Base-by-base conservation (phyloP, 2,888 invertebrate species). In the Eupithecia subumbrata region DNA sequence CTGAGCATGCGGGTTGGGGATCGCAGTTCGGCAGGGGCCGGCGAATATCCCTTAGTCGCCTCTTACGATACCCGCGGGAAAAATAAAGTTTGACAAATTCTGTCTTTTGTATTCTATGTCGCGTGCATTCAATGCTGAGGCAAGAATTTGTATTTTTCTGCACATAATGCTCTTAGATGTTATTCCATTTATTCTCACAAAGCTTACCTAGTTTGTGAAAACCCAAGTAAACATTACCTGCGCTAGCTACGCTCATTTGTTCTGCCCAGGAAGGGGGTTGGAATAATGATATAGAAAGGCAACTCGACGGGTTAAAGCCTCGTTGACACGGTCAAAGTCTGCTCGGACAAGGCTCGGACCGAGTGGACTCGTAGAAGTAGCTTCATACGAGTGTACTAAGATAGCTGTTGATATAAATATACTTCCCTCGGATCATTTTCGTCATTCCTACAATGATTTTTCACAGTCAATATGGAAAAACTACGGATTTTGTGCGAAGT, bases 201-300 rank as follows among this genome's bases (percentile, higher is more conserved):
- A 69, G n/a, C 37, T 37, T n/a, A n/a, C 14, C 40, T 63, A 71
- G 73, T 73, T 73, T 66, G 60, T 22, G 60, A 68, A 34, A 68
- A 64, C 64, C 67, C 70, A 73, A 75, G 74, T 75, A 67, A 76
- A 76, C 72, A 78, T 79, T 75, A 72, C 74, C 73, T 74, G 74
- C 60, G 70, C 43, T 74, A 69, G 43, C n/a, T 67, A 52, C 52
- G 11, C 30, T 52, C 52, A 69, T 74, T 74, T 71, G 66, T 74
- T 71, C 56, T 40, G 52, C 67, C 22, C 43, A 43, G 68, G 43
- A 45, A 25, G 43, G 7, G 14, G n/a, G 12, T 40, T 8, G 14
- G 7, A 22, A 43, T 43, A 68, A 5, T n/a, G 2, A 22, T 45
- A 68, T 45, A 68, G 68, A 68, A 22, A 25, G 40, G 68, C 5